Percentiles rank a stretch among this genome's conserved stretches.
These are phyloP conservation scores for Hermetia illucens DNA, from an alignment of 1,140 invertebrate species.

Conservation along the genomic window DNA sequence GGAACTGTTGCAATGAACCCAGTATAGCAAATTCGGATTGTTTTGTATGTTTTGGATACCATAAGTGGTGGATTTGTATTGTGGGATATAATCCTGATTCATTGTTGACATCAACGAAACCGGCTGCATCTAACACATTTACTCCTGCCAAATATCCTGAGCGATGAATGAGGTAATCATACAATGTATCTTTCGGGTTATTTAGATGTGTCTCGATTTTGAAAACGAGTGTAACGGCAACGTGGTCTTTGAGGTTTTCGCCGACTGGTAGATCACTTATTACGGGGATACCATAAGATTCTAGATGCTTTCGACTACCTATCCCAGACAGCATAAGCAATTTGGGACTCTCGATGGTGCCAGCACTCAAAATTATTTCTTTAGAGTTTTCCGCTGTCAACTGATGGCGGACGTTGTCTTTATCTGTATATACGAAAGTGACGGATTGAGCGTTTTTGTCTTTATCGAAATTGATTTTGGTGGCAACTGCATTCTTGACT, in stretches of 20 bases:
- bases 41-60: neutral
- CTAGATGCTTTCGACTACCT: slow-evolving; percentile 53
- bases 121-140: slow-evolving; percentile 8
- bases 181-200: neutral
- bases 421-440: slow-evolving; percentile 31
- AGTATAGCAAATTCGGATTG: no score
- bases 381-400: slow-evolving; percentile 34
- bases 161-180: neutral
- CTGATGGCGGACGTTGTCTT: slow-evolving; percentile 32
- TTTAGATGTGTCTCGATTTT: neutral
- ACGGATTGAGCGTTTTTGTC: slow-evolving; percentile 34
- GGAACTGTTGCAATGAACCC: no score
- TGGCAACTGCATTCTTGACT: no score
- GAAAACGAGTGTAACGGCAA: slow-evolving; percentile 15
- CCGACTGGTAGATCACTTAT: no score
- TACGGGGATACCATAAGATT: no score
- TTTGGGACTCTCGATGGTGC: slow-evolving; percentile 53
- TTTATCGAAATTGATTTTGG: slow-evolving; percentile 37
- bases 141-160: slow-evolving; percentile 1
- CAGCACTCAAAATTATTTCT: slow-evolving; percentile 53
- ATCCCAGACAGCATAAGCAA: slow-evolving; percentile 67
- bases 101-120: slow-evolving; percentile 8
- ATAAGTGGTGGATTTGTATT: slow-evolving; percentile 2
- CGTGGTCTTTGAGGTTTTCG: no score
- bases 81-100: slow-evolving; percentile 11